Evolutionary conservation across 1,140 invertebrate genomes (phyloP).

Genomic region (Dendroctonus valens): DNA sequence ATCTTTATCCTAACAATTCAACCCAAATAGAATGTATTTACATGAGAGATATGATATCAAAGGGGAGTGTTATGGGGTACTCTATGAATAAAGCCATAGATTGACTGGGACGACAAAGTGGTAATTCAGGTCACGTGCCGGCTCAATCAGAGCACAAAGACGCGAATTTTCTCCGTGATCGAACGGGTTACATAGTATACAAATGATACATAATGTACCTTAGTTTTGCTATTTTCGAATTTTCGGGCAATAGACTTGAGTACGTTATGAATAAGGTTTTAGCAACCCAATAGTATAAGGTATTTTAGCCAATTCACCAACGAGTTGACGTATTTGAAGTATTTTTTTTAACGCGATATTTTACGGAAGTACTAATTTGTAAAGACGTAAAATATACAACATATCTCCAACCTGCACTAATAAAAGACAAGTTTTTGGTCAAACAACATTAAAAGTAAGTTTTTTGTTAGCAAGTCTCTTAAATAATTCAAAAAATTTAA

Average conservation of each 20-base stretch:
- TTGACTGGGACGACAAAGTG: conserved; percentile 37
- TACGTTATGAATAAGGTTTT: no score
- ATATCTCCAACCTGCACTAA: no score
- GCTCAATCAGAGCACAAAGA: conserved; percentile 46
- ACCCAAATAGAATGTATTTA: conserved; percentile 32
- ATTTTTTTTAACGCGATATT: no score
- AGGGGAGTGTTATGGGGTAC: conserved; percentile 31
- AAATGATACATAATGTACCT: conserved; percentile 32
- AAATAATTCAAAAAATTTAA: no score
- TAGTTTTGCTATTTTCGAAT: not conserved
- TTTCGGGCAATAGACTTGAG: not conserved
- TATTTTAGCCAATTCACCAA: no score
- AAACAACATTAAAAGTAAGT: no score
- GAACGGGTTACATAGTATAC: conserved; percentile 36
- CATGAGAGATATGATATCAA: conserved; percentile 36
- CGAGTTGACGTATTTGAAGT: no score
- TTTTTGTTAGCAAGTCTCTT: no score
- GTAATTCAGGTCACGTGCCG: conserved; percentile 45
- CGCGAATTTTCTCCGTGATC: conserved; percentile 46
- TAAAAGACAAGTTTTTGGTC: no score
- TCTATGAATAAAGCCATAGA: conserved; percentile 36
- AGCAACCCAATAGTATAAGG: no score
- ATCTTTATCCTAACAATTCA: conserved; percentile 23
- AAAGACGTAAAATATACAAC: no score
- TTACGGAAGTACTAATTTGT: no score